Base-by-base conservation (phyloP, 35 echinoderm and acorn worm genomes). In the Anneissia japonica region DNA sequence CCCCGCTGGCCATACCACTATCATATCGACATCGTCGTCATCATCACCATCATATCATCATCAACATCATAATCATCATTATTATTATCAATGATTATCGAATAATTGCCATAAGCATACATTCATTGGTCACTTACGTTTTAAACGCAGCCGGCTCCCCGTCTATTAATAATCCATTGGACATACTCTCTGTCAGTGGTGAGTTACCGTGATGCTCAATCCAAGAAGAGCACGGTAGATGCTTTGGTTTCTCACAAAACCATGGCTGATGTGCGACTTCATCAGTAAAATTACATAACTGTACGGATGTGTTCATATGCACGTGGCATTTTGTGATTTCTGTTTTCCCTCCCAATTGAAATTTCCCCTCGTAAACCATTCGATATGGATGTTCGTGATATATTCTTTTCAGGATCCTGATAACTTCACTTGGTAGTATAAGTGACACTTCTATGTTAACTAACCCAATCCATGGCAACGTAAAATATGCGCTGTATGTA, bases 381-480 rank as follows among this genome's bases (percentile, higher is more conserved):
- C 82, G 73, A 46, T 72, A 46, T 32, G 36, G 39, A 36, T 72
- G 30, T 19, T 84, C 82, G 31, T 73, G 46, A 35, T 46, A 32
- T 26, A 72, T 46, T 72, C 77, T 31, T 39, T 79, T 21, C 37
- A 90, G 23, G 30, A 90, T 72, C 23, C 29, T n/a, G 1, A 83
- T 72, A 26, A 75, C 82, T 46, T 90, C 88, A 13, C 39, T 75
- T 7, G 88, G 73, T 3, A 78, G 81, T 10, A 84, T 82, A 11
- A 90, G 72, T 0, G 78, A 46, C 13, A 90, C 74, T 35, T 90
- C 75, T 35, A 90, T 85, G 13, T 19, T 90, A 34, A 82, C 35
- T 46, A 56, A 39, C 1, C 88, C 88, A 3, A 39, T 41, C 88
- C 88, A 90, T 17, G 81, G 81, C 21, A 36, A 39, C 31, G 82